These are phyloP conservation scores for Maccullochella peelii DNA, from an alignment of 2,113 vertebrate genomes.

Conservation along the genomic window DNA sequence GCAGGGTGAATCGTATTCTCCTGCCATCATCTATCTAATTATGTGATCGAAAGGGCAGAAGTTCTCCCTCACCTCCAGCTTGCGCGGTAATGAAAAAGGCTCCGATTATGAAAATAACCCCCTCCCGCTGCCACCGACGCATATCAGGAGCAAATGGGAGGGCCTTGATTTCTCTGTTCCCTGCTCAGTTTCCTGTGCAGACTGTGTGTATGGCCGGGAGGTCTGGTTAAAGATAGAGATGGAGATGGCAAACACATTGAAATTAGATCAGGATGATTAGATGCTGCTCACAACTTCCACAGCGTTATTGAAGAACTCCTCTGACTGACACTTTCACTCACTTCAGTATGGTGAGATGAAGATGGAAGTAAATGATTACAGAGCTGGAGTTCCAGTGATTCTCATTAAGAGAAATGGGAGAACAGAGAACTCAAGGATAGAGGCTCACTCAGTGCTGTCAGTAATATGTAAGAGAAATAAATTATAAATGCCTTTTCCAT, in stretches of 20 bases:
- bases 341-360: constrained; percentile 36
- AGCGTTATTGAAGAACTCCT: constrained; percentile 59
- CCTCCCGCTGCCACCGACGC: constrained; percentile 25
- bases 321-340: constrained; percentile 57
- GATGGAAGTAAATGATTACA: constrained; percentile 50
- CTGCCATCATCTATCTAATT: constrained; percentile 40
- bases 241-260: constrained; percentile 58
- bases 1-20: constrained; percentile 32
- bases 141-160: constrained; percentile 32
- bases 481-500: not conserved
- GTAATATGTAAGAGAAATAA: not conserved
- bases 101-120: constrained; percentile 68
- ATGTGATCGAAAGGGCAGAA: constrained; percentile 52
- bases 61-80: constrained; percentile 46
- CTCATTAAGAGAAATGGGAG: not conserved
- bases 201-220: constrained; percentile 36
- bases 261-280: constrained; percentile 69
- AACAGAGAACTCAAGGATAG: not conserved
- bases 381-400: not conserved
- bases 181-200: constrained; percentile 27
- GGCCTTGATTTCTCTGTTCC: constrained; percentile 47
- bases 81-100: constrained; percentile 61
- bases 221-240: constrained; percentile 68
- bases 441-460: constrained; percentile 2
- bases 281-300: constrained; percentile 40